Percentiles rank a stretch among this genome's conserved stretches.
These are phyloP conservation scores for Lemur catta DNA, from an alignment of 2,797 vertebrate species.

Conservation along the genomic window DNA sequence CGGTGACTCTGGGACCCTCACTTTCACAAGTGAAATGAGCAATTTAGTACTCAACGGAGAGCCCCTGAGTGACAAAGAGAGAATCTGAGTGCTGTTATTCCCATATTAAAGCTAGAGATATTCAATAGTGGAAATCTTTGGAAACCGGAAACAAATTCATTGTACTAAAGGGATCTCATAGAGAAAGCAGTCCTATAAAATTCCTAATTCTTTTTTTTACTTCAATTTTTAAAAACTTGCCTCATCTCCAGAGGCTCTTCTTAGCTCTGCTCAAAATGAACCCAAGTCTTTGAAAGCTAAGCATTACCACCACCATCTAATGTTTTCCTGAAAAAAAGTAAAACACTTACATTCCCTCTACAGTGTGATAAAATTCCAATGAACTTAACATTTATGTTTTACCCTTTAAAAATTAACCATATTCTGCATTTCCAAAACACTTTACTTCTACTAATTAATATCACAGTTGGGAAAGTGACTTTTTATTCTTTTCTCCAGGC, in stretches of 20 bases:
- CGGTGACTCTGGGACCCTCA: conserved; percentile 30
- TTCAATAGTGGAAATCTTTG: conserved; percentile 26
- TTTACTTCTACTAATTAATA: conserved; percentile 69
- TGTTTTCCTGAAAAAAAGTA: background rate
- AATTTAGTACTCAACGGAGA: conserved; percentile 24
- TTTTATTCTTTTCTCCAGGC: conserved; percentile 66
- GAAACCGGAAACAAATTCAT: conserved; percentile 33
- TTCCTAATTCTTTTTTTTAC: background rate
- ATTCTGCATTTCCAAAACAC: conserved; percentile 61
- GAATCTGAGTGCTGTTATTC: background rate
- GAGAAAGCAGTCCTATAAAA: background rate
- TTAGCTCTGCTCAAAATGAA: conserved; percentile 1
- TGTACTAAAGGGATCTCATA: conserved; percentile 10
- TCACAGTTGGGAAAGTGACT: conserved; percentile 62
- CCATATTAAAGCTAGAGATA: background rate
- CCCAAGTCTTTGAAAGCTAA: background rate
- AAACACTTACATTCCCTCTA: conserved; percentile 22
- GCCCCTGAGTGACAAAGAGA: conserved; percentile 8
- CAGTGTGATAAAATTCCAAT: conserved; percentile 45
- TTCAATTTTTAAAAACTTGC: background rate
- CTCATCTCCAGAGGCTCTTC: background rate
- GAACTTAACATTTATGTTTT: conserved; percentile 57
- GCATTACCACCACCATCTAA: background rate
- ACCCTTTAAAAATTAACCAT: conserved; percentile 68
- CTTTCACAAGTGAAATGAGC: conserved; percentile 44